Conservation (phyloP, 2,888 invertebrate genomes). For the Eledona agricola region DNA sequence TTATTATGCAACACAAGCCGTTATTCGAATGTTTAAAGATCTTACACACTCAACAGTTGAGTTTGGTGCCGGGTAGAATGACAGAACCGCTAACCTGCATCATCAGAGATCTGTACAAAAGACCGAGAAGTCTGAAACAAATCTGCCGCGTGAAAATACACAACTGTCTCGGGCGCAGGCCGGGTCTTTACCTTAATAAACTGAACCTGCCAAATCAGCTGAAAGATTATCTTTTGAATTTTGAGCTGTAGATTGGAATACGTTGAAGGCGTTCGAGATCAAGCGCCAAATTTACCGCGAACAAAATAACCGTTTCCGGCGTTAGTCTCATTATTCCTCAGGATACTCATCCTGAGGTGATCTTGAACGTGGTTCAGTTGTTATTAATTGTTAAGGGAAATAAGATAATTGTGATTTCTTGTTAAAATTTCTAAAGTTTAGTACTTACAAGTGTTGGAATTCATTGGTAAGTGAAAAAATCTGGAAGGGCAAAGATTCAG, state of each 20-base stretch:
- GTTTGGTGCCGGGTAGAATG: slow-evolving; percentile 70
- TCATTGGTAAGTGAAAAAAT: slow-evolving; percentile 20
- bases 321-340: slow-evolving; percentile 4
- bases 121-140: slow-evolving; percentile 77
- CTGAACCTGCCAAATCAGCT: slow-evolving; percentile 74
- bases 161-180: slow-evolving; percentile 69
- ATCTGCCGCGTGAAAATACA: slow-evolving; percentile 76
- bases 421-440: slow-evolving; percentile 39
- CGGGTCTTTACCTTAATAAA: slow-evolving; percentile 72
- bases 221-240: slow-evolving; percentile 75
- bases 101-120: slow-evolving; percentile 71
- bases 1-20: slow-evolving; percentile 74
- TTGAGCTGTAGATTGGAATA: slow-evolving; percentile 63
- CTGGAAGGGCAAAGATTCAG: slow-evolving; percentile 12
- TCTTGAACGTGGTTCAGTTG: slow-evolving; percentile 18
- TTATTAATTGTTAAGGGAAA: slow-evolving; percentile 14
- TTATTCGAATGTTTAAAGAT: slow-evolving; percentile 75
- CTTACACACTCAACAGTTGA: slow-evolving; percentile 71
- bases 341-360: slow-evolving; percentile 7
- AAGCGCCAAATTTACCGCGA: neutral
- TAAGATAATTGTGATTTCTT: slow-evolving; percentile 37
- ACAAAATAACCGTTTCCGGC: slow-evolving; percentile 1
- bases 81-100: slow-evolving; percentile 71
- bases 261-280: slow-evolving; percentile 18
- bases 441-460: slow-evolving; percentile 32